Evolutionary conservation across 2,797 vertebrate species (phyloP), one percentile per base, ranked within the genome.

Genomic region (Scarus forsteni): DNA sequence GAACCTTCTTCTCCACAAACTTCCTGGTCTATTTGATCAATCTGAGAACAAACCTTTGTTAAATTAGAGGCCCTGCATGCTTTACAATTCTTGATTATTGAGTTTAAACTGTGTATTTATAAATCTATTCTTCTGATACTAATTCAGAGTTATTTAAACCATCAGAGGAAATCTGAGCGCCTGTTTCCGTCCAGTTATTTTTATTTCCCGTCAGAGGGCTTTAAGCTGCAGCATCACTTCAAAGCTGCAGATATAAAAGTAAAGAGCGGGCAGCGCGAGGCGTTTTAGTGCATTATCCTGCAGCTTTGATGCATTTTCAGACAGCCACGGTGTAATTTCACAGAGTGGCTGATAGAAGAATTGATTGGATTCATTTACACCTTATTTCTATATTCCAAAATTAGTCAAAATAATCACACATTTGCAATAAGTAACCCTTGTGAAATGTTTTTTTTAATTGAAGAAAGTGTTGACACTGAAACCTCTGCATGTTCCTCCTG

Each of bases 291-390:
- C 16, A 46, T 68, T 53, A 66, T 8, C 27, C 27, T 9, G 34
- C 3, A 12, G 36, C 52, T 44, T 38, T 52, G 56, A 78, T 76
- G 56, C 57, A 56, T 69, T 60, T 70, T 7, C 46, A 15, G n/a
- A 56, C 27, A 16, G 12, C 27, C n/a, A 6, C 7, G 18, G 12
- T 58, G 11, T 40, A 55, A 51, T 73, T 63, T 73, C 64, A 59
- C 19, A 18, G 40, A 57, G 51, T 66, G 10, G 52, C 60, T 56
- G 72, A 68, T 65, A 35, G 55, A 53, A n/a, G 36, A 70, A 77
- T 67, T 71, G 62, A 84, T 62, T 70, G n/a, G 63, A 54, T 76
- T 78, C 63, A 45, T 64, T 74, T 71, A 61, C 43, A 60, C 52
- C 42, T 18, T 58, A 50, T 74, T 77, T 44, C 66, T 71, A 27